Conservation (phyloP, 2,113 vertebrate genomes). For the Antechinus flavipes region DNA sequence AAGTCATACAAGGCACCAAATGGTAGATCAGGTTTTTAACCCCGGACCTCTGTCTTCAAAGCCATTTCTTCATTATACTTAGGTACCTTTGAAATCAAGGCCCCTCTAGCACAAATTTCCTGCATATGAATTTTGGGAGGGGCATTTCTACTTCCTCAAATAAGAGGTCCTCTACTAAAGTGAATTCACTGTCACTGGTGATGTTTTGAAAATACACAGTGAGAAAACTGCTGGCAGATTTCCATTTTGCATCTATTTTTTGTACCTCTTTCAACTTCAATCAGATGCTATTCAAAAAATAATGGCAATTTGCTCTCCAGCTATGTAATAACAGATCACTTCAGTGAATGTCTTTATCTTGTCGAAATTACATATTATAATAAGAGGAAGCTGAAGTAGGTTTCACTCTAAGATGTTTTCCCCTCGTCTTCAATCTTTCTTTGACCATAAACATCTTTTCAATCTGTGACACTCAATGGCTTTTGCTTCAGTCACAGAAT, state of each 20-base stretch:
- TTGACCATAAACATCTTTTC: conserved; percentile 34
- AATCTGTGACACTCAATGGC: not conserved
- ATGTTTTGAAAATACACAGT: not conserved
- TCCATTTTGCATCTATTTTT: conserved; percentile 16
- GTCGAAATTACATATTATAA: not conserved
- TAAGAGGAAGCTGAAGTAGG: not conserved
- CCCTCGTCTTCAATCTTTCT: conserved; percentile 29
- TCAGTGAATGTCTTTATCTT: conserved; percentile 13
- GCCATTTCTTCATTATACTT: too few relatives aligned
- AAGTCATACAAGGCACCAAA: not conserved
- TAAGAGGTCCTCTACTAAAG: not conserved
- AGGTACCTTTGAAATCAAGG: not conserved
- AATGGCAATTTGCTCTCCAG: not conserved
- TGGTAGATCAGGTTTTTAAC: not conserved
- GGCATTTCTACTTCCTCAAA: not conserved
- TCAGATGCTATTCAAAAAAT: conserved; percentile 2
- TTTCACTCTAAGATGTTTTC: not conserved
- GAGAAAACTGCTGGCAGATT: not conserved
- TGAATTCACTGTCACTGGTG: not conserved
- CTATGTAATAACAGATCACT: not conserved
- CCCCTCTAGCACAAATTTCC: not conserved
- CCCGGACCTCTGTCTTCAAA: not conserved
- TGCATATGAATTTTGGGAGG: not conserved
- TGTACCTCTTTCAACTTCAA: not conserved
- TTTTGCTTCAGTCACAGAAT: conserved; percentile 26